A percentile compares a stretch with the other conserved stretches of the same genome.
Evolutionary conservation across 2,888 invertebrate genomes (phyloP).

Genomic region (Palloptera scutellata): DNA sequence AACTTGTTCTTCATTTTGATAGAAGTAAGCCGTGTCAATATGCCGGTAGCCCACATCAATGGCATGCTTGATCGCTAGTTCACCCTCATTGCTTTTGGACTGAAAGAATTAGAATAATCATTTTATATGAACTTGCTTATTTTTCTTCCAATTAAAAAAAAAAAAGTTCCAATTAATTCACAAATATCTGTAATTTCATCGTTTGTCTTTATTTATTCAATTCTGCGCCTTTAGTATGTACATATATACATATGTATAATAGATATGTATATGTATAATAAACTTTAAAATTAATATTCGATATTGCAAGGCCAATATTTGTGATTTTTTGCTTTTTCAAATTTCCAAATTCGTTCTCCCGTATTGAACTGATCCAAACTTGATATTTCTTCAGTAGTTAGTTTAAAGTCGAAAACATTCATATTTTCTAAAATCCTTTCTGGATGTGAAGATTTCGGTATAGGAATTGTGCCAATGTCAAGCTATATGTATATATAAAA

Average conservation of each 20-base stretch:
- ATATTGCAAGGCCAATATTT: constrained; percentile 53
- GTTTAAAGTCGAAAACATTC: constrained; percentile 67
- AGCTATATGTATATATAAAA: constrained; percentile 63
- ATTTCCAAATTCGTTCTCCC: constrained; percentile 47
- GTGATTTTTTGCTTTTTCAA: constrained; percentile 48
- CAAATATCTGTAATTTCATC: too few species aligned
- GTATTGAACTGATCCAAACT: constrained; percentile 65
- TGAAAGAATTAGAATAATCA: constrained; percentile 54
- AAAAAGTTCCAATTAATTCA: too few species aligned
- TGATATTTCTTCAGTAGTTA: constrained; percentile 65
- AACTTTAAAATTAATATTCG: not conserved
- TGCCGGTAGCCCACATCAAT: constrained; percentile 79
- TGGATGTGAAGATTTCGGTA: constrained; percentile 68
- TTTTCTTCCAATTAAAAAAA: too few species aligned
- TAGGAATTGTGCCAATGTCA: constrained; percentile 66
- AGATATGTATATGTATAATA: too few species aligned
- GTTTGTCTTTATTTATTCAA: too few species aligned
- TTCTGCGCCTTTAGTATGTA: too few species aligned
- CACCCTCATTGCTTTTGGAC: constrained; percentile 73
- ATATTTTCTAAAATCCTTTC: constrained; percentile 66
- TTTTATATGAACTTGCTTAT: too few species aligned
- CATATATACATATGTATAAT: too few species aligned
- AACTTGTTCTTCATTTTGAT: constrained; percentile 75
- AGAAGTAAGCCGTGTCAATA: constrained; percentile 72
- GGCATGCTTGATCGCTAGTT: constrained; percentile 73